Evolutionary conservation across 2,888 invertebrate genomes (phyloP), one percentile per base, ranked within the genome.

Genomic region (Euplagia quadripunctaria): DNA sequence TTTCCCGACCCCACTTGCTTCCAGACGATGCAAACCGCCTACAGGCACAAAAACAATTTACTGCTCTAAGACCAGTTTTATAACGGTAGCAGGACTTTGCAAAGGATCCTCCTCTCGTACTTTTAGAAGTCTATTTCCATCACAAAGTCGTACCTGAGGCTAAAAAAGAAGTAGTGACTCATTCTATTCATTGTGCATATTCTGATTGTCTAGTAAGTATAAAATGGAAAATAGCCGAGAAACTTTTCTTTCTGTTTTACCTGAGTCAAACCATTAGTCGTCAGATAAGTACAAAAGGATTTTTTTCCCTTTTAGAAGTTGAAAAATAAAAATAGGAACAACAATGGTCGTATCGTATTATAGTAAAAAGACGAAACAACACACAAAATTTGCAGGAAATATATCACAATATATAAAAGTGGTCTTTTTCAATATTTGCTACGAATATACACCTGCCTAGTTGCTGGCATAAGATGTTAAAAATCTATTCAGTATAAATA

Each of bases 1-100:
- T 85, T 86, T 86, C 76, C 81, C 77, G 70, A 76, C 82, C 78
- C 61, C 77, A 68, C 81, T 85, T 80, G 76, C 72, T 78, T 70
- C 85, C 85, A 89, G 90, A 87, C 86, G 85, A 81, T 83, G 86
- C 85, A 87, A 88, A 89, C 82, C 85, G 94, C 95, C 92, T 83
- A 74, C 79, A 87, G 95, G 94, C 92, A 94, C 88, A 94, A 95
- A 95, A 95, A 94, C 94, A 94, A 95, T 95, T 94, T 94, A 83
- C 93, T 88, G 86, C 87, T 91, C 90, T 91, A 93, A 93, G 93
- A 90, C 89, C 85, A 83, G 90, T 88, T 89, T 90, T 89, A 87
- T 87, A 89, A 86, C 87, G 86, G 78, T 75, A 68, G 84, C 79
- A 88, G 88, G 89, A 89, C 86, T 80, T 79, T 77, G 87, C 86